Base-by-base conservation (phyloP, 2,888 invertebrate genomes). In the Pyrrhosoma nymphula region DNA sequence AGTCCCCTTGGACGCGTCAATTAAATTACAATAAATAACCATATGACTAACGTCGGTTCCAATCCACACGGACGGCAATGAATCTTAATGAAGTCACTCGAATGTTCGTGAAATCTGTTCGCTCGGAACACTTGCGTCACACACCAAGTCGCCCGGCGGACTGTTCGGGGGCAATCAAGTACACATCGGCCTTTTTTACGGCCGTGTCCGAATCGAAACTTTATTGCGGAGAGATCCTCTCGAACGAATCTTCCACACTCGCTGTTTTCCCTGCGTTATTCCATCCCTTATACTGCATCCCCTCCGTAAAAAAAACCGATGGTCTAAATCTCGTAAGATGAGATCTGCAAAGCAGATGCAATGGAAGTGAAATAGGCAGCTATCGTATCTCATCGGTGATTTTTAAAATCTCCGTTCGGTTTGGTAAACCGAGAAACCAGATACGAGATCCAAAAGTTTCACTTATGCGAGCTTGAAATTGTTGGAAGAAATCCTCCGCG, bases 11-110 rank as follows among this genome's bases (percentile, higher is more conserved):
- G 47, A 89, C 16, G 56, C 55, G 55, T 89, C 89, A 89, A 89
- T 89, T 56, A 89, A 89, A 89, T 55, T 55, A 89, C 89, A 55
- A 89, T 89, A 89, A 89, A 89, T 55, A 89, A 89, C 89, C 89
- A 89, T 0, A 89, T 89, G 89, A 89, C 89, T 16, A 55, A 56
- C 55, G 89, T 89, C 89, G 55, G 55, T 35, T 89, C 26, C 55
- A 89, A 55, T 55, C 56, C n/a, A 35, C 69, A 16, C 39, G 23
- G 89, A 56, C 56, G 89, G 35, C 89, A 56, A 89, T 89, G 89
- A 89, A 89, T 89, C 89, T 89, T 89, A 56, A 89, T 55, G 55
- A 89, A 89, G 3, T 16, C 89, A 55, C 56, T 55, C 89, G 35
- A 55, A 89, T n/a, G 89, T 55, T 56, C 89, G 89, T 55, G 89